Percentiles rank a stretch among this genome's conserved stretches.
Conservation (phyloP, 2,113 vertebrate species). For the Eclectus roratus region DNA sequence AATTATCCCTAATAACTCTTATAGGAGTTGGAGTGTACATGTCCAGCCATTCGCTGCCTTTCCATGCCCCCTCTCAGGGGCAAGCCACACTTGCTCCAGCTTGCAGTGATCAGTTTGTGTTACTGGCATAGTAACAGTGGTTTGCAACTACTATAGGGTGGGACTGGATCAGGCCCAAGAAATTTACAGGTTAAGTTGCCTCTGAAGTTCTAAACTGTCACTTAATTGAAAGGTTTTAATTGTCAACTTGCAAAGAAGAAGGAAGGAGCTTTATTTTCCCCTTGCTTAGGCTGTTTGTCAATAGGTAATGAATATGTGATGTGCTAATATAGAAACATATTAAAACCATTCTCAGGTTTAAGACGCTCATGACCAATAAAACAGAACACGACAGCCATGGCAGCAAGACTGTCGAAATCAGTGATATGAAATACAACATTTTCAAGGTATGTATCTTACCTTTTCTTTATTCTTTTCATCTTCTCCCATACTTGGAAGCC, state of each 20-base stretch:
- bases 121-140: neutral
- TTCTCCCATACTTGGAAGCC: neutral
- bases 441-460: conserved; percentile 82
- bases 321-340: neutral
- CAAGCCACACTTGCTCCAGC: neutral
- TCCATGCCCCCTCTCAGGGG: neutral
- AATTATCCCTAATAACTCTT: neutral
- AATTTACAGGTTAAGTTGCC: neutral
- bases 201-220: neutral
- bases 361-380: conserved; percentile 84
- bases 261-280: neutral
- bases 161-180: neutral
- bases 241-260: neutral
- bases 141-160: neutral
- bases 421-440: conserved; percentile 88
- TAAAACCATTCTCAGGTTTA: conserved; percentile 80
- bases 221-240: neutral
- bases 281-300: neutral
- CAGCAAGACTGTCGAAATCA: conserved; percentile 87
- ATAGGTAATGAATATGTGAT: too few relatives aligned
- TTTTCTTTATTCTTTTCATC: neutral
- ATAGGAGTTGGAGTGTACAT: too few relatives aligned
- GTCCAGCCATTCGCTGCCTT: neutral
- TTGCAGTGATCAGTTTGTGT: neutral
- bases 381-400: conserved; percentile 76